Percentiles rank a stretch among this genome's conserved stretches.
phyloP scores from a whole-genome alignment of 2,888 invertebrate genomes.

The Hydriomena furcata region DNA sequence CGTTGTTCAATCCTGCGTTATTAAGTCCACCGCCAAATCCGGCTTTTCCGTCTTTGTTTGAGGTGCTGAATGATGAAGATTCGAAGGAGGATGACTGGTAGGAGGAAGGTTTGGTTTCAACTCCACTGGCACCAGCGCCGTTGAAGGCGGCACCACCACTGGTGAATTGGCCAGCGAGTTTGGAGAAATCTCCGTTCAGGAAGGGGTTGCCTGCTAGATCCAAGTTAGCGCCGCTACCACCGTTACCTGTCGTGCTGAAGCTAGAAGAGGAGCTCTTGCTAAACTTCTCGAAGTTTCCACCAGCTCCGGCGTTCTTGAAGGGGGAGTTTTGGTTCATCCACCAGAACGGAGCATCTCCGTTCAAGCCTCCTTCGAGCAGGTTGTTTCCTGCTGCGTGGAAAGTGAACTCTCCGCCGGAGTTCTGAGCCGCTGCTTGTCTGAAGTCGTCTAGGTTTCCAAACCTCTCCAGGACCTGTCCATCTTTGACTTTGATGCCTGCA shows the following conservation, averaged over 20 bases:
- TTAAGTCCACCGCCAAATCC: slow-evolving; percentile 31
- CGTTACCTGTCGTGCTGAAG: slow-evolving; percentile 49
- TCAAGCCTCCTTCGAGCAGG: slow-evolving; percentile 56
- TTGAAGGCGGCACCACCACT: slow-evolving; percentile 28
- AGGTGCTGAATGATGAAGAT: slow-evolving; percentile 55
- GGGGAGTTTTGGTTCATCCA: slow-evolving; percentile 85
- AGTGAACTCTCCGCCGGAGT: slow-evolving; percentile 59
- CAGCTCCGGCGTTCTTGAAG: slow-evolving; percentile 70
- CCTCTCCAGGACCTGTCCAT: slow-evolving; percentile 66
- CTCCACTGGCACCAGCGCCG: slow-evolving; percentile 18
- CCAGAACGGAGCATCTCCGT: slow-evolving; percentile 79
- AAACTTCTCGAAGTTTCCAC: slow-evolving; percentile 62
- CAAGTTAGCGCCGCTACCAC: slow-evolving; percentile 29
- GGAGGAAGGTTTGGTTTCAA: slow-evolving; percentile 29
- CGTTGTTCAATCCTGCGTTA: slow-evolving; percentile 31
- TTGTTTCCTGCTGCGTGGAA: slow-evolving; percentile 66
- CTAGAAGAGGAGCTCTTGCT: slow-evolving; percentile 58
- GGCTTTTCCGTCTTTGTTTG: slow-evolving; percentile 53
- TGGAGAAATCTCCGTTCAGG: slow-evolving; percentile 60
- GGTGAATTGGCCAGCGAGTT: slow-evolving; percentile 35
- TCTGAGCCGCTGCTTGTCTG: slow-evolving; percentile 58
- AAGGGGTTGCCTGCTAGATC: slow-evolving; percentile 59
- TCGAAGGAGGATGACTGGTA: slow-evolving; percentile 57
- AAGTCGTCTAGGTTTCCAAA: slow-evolving; percentile 71
- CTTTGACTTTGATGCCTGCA: slow-evolving; percentile 75